Percentiles rank a stretch among this genome's conserved stretches.
These are phyloP conservation scores for Hartigia nigra DNA, from an alignment of 2,888 invertebrate species.

Conservation along the genomic window DNA sequence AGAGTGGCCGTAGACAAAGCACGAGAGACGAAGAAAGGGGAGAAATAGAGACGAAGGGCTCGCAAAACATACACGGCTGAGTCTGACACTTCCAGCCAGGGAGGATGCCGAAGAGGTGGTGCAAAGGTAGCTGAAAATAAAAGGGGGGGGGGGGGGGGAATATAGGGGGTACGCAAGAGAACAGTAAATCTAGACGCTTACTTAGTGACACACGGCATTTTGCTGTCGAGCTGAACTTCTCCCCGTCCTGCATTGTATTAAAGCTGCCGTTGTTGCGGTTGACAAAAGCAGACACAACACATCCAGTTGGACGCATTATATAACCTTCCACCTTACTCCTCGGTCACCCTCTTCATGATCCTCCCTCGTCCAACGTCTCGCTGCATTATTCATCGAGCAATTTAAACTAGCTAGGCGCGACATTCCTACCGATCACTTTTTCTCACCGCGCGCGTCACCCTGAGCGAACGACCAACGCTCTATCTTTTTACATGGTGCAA, in stretches of 20 bases:
- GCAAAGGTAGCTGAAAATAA: constrained; percentile 24
- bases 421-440: constrained; percentile 1
- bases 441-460: neutral
- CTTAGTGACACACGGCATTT: constrained; percentile 52
- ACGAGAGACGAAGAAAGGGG: neutral
- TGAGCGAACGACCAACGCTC: neutral
- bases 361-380: neutral
- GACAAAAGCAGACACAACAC: constrained; percentile 42
- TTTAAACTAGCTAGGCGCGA: constrained; percentile 9
- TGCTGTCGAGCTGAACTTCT: constrained; percentile 31
- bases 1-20: neutral
- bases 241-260: constrained; percentile 23
- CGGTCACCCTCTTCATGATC: neutral
- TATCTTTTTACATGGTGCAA: neutral
- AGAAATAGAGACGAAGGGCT: neutral
- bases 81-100: constrained; percentile 52
- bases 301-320: constrained; percentile 23
- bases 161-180: neutral
- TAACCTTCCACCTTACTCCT: neutral
- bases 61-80: constrained; percentile 55
- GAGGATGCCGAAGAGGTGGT: constrained; percentile 35
- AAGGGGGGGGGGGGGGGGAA: neutral
- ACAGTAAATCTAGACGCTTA: constrained; percentile 52
- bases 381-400: constrained; percentile 14
- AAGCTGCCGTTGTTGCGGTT: constrained; percentile 40